A percentile compares a stretch with the other conserved stretches of the same genome.
Conservation (phyloP, 2,888 invertebrate species). For the Megastigmus dorsalis region DNA sequence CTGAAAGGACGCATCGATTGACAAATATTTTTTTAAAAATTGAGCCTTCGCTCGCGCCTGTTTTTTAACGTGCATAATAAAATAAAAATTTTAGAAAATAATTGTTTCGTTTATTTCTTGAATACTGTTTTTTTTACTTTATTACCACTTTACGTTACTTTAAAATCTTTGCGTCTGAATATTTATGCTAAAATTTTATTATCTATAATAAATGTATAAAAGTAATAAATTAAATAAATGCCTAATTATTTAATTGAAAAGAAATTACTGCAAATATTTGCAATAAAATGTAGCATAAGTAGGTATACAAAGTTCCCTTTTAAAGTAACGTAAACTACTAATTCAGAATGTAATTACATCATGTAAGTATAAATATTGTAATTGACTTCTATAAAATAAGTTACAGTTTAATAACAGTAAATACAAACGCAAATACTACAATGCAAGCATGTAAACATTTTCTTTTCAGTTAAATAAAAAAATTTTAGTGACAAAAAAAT, state of each 20-base stretch:
- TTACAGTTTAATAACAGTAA: background rate
- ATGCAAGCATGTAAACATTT: background rate
- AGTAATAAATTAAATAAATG: background rate
- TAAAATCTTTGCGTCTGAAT: constrained; percentile 5
- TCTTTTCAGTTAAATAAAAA: background rate
- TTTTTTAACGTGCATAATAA: constrained; percentile 54
- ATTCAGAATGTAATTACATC: too few species aligned
- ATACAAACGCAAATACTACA: background rate
- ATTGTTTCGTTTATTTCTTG: constrained; percentile 2
- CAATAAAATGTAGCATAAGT: too few species aligned
- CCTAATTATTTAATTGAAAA: background rate
- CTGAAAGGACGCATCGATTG: constrained; percentile 26
- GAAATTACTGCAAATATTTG: too few species aligned
- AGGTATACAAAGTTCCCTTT: too few species aligned
- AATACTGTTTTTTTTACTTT: constrained; percentile 4
- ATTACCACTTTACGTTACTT: constrained; percentile 9
- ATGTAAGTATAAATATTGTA: background rate
- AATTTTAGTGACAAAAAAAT: constrained; percentile 31
- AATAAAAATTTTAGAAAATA: constrained; percentile 39
- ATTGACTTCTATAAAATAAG: background rate
- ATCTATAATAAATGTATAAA: background rate
- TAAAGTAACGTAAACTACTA: constrained; percentile 2
- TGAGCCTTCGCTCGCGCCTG: constrained; percentile 49
- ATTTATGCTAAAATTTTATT: background rate
- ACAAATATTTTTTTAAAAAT: constrained; percentile 45